Base-by-base conservation (phyloP, 2,888 invertebrate genomes). In the Dynastes tityus region DNA sequence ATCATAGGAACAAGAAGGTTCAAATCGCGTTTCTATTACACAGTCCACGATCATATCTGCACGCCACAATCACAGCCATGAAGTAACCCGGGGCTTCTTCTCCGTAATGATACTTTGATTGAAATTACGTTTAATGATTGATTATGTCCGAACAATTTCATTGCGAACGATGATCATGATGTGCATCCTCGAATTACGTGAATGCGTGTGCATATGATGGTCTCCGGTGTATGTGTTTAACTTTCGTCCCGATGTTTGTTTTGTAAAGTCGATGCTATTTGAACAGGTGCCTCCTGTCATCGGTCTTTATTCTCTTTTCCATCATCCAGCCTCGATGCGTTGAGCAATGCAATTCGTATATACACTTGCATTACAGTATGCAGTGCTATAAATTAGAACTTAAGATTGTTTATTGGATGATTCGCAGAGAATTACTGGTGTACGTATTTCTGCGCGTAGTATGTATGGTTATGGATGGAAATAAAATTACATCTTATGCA, bases 51-150 rank as follows among this genome's bases (percentile, higher is more conserved):
- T 27, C 8, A 6, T 9, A 27, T 58, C 55, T 5, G 55, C 5
- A n/a, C 3, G 8, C 8, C 40, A 67, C 22, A 37, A 67, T 67
- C 13, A 22, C 9, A 45, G 16, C 8, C 22, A 45, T 22, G 45
- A n/a, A n/a, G 8, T 13, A 5, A 67, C n/a, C 22, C 45, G 16
- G 27, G 40, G 49, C 49, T 51, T 11, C 2, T 68, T 45, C 51
- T 13, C 29, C 11, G 80, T 81, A 82, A 83, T 82, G 77, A 82
- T 78, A 75, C 78, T 81, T 82, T 81, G 81, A 82, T 81, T 82
- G 81, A 82, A 84, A 84, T 83, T 82, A 82, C 78, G 78, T 70
- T 78, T 83, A 81, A 83, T 84, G 83, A 84, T 84, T 82, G 83
- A 83, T 82, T 82, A 79, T 78, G 77, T 79, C 77, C 53, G 71